Percentiles rank a stretch among this genome's conserved stretches.
Conservation (phyloP, 2,888 invertebrate genomes). For the Tachina lurida region DNA sequence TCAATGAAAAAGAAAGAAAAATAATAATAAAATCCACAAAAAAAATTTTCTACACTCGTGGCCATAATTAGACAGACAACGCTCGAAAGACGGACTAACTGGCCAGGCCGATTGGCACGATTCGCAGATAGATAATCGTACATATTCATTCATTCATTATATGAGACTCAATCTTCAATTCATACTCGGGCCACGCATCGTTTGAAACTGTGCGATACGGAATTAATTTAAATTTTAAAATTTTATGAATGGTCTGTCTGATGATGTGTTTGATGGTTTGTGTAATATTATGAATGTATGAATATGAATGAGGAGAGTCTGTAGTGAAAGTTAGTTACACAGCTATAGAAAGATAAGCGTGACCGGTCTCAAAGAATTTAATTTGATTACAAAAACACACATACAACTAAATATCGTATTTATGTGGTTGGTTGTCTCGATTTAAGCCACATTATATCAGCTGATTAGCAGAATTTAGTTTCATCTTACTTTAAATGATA, state of each 20-base stretch:
- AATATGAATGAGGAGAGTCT: background rate
- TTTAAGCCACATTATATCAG: constrained; percentile 13
- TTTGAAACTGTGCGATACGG: constrained; percentile 12
- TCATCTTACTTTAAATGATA: background rate
- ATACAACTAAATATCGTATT: background rate
- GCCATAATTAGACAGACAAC: constrained; percentile 32
- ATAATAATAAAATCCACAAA: background rate
- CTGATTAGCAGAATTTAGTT: constrained; percentile 17
- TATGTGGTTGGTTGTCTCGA: background rate
- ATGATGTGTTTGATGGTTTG: background rate
- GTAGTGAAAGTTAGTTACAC: constrained; percentile 50
- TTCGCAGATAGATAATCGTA: background rate
- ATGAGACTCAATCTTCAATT: constrained; percentile 1
- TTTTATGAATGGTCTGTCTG: constrained; percentile 6
- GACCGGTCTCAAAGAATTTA: constrained; percentile 46
- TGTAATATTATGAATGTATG: constrained; percentile 9
- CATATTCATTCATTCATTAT: background rate
- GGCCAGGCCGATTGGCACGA: background rate
- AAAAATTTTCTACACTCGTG: background rate
- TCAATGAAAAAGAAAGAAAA: background rate
- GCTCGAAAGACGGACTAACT: background rate
- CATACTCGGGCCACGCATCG: background rate
- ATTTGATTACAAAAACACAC: constrained; percentile 32
- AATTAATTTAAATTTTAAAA: constrained; percentile 17
- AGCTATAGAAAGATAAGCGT: background rate